These are phyloP conservation scores for Synergus laeviventris DNA, from an alignment of 2,888 invertebrate species.

Conservation along the genomic window DNA sequence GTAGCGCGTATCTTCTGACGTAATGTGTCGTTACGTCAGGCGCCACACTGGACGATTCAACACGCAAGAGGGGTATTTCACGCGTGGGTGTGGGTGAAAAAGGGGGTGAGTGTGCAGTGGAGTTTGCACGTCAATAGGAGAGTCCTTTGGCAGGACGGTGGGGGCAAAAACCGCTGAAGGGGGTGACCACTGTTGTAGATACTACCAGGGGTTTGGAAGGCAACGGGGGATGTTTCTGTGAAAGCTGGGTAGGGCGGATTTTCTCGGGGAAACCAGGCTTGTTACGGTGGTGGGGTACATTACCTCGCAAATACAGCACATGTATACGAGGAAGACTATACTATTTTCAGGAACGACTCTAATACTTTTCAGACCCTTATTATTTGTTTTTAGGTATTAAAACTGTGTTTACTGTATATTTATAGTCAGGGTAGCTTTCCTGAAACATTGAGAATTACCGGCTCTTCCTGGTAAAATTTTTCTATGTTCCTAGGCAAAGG, in stretches of 20 bases:
- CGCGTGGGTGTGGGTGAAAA: conserved; percentile 17
- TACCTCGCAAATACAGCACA: neutral
- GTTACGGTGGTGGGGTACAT: conserved; percentile 9
- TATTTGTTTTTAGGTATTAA: neutral
- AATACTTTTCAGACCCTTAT: neutral
- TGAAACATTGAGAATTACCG: no score
- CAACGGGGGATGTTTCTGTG: conserved; percentile 18
- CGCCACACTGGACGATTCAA: neutral
- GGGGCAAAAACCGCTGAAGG: conserved; percentile 11
- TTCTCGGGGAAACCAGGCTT: conserved; percentile 4
- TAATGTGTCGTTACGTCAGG: conserved; percentile 22
- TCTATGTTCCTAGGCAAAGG: no score
- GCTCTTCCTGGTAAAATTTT: no score
- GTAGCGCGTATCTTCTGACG: conserved; percentile 23
- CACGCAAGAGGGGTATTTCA: conserved; percentile 25
- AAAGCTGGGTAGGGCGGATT: conserved; percentile 7
- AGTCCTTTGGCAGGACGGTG: conserved; percentile 14
- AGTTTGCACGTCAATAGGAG: conserved; percentile 39
- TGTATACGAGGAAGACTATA: neutral
- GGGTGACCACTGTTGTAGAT: conserved; percentile 1
- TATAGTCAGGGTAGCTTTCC: no score
- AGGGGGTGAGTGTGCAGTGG: neutral
- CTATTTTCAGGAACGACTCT: neutral
- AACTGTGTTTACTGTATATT: no score
- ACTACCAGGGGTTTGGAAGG: neutral